These are phyloP conservation scores for Dryococelus australis DNA, from an alignment of 2,888 invertebrate genomes.

Conservation along the genomic window DNA sequence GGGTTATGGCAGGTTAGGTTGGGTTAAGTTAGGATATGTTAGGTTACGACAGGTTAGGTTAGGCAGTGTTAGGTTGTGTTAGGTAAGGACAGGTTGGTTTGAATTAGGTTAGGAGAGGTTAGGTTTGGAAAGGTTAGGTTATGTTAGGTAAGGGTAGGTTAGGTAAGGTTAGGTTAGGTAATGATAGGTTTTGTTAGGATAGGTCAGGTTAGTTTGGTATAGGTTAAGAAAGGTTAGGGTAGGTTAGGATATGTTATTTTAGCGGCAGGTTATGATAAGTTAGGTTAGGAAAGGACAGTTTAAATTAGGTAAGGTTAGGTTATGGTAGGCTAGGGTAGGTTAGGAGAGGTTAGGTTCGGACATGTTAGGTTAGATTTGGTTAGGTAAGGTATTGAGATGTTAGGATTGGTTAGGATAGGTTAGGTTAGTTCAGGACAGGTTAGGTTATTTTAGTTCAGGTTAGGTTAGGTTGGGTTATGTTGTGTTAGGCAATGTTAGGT, in stretches of 20 bases:
- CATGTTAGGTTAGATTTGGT: background rate
- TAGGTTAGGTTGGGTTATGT: background rate
- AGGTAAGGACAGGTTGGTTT: conserved; percentile 45
- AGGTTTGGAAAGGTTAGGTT: conserved; percentile 30
- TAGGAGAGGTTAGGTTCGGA: background rate
- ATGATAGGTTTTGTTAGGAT: conserved; percentile 31
- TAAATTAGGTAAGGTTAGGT: conserved; percentile 48
- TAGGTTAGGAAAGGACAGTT: conserved; percentile 48
- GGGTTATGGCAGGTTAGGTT: too few relatives aligned
- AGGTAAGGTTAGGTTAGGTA: conserved; percentile 43
- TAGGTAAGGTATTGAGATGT: conserved; percentile 34
- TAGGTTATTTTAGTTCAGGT: conserved; percentile 28
- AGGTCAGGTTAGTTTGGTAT: conserved; percentile 35
- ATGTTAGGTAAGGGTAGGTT: conserved; percentile 35
- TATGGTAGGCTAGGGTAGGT: conserved; percentile 29
- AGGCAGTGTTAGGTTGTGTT: conserved; percentile 17
- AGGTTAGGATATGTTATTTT: conserved; percentile 44
- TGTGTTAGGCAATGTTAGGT: background rate
- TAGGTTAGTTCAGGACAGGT: conserved; percentile 41
- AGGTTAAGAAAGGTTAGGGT: conserved; percentile 40
- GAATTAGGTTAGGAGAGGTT: conserved; percentile 45
- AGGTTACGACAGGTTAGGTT: background rate
- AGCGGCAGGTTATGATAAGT: conserved; percentile 49
- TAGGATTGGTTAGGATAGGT: conserved; percentile 32
- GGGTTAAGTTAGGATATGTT: too few relatives aligned